A percentile compares a stretch with the other conserved stretches of the same genome.
Evolutionary conservation across 1,140 invertebrate species (phyloP).

Genomic region (Zeugodacus cucurbitae): DNA sequence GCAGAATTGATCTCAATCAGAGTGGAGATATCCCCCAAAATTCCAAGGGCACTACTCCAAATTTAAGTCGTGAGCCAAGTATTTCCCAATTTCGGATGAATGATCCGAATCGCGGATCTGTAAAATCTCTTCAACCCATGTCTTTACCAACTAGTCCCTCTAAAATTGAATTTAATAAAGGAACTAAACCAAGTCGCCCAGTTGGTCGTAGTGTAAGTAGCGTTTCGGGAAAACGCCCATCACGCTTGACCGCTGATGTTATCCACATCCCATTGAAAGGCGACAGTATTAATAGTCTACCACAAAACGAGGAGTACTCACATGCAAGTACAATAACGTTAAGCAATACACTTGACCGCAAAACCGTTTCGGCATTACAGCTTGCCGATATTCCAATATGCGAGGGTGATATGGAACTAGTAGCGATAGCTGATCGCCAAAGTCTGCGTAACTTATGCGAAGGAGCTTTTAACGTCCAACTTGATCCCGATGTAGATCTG

Average conservation of each 20-base stretch:
- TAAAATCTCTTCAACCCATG: slow-evolving; percentile 49
- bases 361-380: slow-evolving; percentile 63
- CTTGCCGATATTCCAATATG: slow-evolving; percentile 62
- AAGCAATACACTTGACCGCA: slow-evolving; percentile 57
- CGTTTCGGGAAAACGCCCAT: slow-evolving; percentile 69
- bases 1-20: slow-evolving; percentile 60
- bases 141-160: slow-evolving; percentile 45
- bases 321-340: slow-evolving; percentile 61
- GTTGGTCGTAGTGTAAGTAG: slow-evolving; percentile 70
- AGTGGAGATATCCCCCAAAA: slow-evolving; percentile 41
- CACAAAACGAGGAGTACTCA: slow-evolving; percentile 57
- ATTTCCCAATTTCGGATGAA: slow-evolving; percentile 52
- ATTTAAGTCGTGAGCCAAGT: slow-evolving; percentile 56
- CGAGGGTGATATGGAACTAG: slow-evolving; percentile 64
- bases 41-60: slow-evolving; percentile 48
- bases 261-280: slow-evolving; percentile 74
- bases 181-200: slow-evolving; percentile 62
- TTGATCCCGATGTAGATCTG: slow-evolving; percentile 70
- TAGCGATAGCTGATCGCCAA: slow-evolving; percentile 64
- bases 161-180: slow-evolving; percentile 45
- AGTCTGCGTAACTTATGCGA: slow-evolving; percentile 63
- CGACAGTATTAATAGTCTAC: slow-evolving; percentile 63
- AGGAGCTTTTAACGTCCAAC: slow-evolving; percentile 59
- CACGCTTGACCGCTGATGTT: slow-evolving; percentile 64
- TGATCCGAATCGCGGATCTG: slow-evolving; percentile 56